Percentiles rank a stretch among this genome's conserved stretches.
phyloP scores from a whole-genome alignment of 2,797 vertebrate species.

The Silurus lanzhouensis region DNA sequence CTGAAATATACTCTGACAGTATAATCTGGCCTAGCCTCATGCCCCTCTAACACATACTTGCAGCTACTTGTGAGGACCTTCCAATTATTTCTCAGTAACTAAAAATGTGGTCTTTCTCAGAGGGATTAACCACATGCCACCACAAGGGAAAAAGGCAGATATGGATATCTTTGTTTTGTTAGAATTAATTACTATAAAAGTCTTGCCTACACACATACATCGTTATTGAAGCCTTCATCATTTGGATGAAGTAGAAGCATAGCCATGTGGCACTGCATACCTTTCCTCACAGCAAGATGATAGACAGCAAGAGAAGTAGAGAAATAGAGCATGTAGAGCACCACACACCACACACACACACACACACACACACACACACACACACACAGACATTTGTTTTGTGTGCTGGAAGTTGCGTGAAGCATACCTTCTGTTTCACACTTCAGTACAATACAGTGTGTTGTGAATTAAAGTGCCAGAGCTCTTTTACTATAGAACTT shows the following conservation, averaged over 20 bases:
- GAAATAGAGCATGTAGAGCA: slow-evolving; percentile 37
- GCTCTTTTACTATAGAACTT: slow-evolving; percentile 9
- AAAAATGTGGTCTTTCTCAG: neutral
- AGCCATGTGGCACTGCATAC: slow-evolving; percentile 2
- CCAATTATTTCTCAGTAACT: no score
- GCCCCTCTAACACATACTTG: no score
- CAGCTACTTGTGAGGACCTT: no score
- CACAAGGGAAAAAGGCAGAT: neutral
- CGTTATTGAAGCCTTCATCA: slow-evolving; percentile 10
- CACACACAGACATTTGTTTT: slow-evolving; percentile 7
- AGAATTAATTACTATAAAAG: no score
- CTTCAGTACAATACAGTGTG: slow-evolving; percentile 24
- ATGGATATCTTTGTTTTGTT: neutral
- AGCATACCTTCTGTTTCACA: slow-evolving; percentile 25
- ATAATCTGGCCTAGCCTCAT: no score
- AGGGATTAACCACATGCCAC: neutral
- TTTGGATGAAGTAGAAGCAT: slow-evolving; percentile 15
- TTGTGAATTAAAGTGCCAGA: slow-evolving; percentile 30
- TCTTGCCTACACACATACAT: no score
- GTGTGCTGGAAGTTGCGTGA: slow-evolving; percentile 17
- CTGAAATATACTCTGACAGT: no score
- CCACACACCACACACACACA: neutral
- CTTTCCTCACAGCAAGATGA: neutral
- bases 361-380: slow-evolving; percentile 23
- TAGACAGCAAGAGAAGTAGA: slow-evolving; percentile 4